Evolutionary conservation across 2,888 invertebrate species (phyloP), one percentile per base, ranked within the genome.

Genomic region (Leptinotarsa tumamoca): DNA sequence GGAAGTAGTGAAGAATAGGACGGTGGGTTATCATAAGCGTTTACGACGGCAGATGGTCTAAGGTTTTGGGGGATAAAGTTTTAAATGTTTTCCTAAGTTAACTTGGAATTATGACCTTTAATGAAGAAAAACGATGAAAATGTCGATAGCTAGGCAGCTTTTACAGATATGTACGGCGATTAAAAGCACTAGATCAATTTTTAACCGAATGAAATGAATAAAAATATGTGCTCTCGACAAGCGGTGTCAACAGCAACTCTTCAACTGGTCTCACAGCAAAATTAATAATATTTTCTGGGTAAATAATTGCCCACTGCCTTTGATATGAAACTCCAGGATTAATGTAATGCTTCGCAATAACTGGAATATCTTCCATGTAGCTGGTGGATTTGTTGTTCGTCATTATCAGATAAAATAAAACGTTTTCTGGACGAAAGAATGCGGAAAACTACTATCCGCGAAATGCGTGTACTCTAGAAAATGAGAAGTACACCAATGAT

Each of bases 401-500:
- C 51, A 68, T 54, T 27, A 13, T 5, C 15, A n/a, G 54, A 27
- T 13, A 13, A 27, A 49, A 67, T 27, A 50, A 58, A 67, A 43
- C 49, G 14, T 67, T 72, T 75, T 69, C 66, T 69, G 50, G 61
- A 63, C 68, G 56, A 61, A 54, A 54, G 68, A 75, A 71, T 68
- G 71, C 66, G 72, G 70, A 70, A 73, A 76, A 76, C 76, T 72
- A 69, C 52, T 70, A 68, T 54, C 68, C 71, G 50, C 68, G 61
- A 72, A 76, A 77, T 69, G 74, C 77, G 77, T 72, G 72, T 74
- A 79, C 77, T 79, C 75, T 76, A 76, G 76, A 77, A 79, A 79
- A 79, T 79, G 79, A 77, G 76, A 76, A 79, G 73, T 71, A 67
- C 74, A 70, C 68, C 77, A 77, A 79, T 79, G 79, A 79, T 78